These are phyloP conservation scores for Mirounga angustirostris DNA, from an alignment of 2,113 vertebrate genomes.

Conservation along the genomic window DNA sequence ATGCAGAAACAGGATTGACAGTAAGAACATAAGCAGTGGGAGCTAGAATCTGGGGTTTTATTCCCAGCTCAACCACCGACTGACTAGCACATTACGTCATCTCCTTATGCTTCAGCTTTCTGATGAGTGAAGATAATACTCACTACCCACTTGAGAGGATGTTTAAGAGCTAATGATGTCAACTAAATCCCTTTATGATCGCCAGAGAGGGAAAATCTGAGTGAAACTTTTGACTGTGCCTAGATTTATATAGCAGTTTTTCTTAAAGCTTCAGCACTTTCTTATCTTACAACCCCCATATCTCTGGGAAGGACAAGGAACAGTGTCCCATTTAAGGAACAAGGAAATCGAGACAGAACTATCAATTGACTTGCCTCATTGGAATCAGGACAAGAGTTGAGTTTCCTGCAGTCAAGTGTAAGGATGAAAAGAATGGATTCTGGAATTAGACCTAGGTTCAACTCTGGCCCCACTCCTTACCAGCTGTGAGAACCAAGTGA, in stretches of 20 bases:
- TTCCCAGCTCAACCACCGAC: conserved; percentile 34
- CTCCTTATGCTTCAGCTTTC: conserved; percentile 34
- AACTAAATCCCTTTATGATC: conserved; percentile 46
- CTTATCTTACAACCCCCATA: conserved; percentile 15
- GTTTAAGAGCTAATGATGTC: conserved; percentile 38
- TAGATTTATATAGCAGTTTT: conserved; percentile 59
- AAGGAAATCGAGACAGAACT: conserved; percentile 38
- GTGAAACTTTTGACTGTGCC: not conserved
- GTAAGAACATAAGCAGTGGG: conserved; percentile 30
- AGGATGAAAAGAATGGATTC: conserved; percentile 31
- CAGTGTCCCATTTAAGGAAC: conserved; percentile 44
- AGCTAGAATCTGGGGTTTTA: conserved; percentile 60
- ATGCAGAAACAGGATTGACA: not conserved
- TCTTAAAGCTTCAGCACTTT: not conserved
- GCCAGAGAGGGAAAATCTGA: not conserved
- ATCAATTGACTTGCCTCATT: not conserved
- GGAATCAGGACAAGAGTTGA: not conserved
- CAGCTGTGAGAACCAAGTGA: not conserved
- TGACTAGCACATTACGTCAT: not conserved
- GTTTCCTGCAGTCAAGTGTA: not conserved
- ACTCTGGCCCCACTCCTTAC: not conserved
- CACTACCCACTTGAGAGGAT: conserved; percentile 25
- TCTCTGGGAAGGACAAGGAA: conserved; percentile 51
- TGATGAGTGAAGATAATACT: conserved; percentile 61
- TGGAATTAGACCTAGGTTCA: not conserved